A percentile compares a stretch with the other conserved stretches of the same genome.
phyloP scores from a whole-genome alignment of 2,888 invertebrate genomes.

The Acrobasis consociella region DNA sequence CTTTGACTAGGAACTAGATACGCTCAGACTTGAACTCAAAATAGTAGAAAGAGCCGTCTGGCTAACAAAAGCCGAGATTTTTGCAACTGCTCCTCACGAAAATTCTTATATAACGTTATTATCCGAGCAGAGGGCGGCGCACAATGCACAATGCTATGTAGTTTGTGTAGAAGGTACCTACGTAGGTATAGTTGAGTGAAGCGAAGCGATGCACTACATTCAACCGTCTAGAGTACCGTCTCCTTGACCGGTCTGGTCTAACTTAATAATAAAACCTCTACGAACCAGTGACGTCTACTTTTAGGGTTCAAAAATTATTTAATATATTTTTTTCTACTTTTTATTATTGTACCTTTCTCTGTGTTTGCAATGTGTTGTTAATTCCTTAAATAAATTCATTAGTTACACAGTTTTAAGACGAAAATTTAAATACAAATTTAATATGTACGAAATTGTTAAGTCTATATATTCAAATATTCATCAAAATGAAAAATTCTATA shows the following conservation, averaged over 20 bases:
- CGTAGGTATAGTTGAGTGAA: constrained; percentile 43
- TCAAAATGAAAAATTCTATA: too few relatives aligned
- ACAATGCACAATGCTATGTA: constrained; percentile 54
- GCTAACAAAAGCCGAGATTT: constrained; percentile 37
- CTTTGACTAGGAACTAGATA: background rate
- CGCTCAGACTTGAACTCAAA: constrained; percentile 3
- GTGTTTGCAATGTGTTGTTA: too few relatives aligned
- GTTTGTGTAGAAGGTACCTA: constrained; percentile 34
- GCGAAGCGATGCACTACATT: constrained; percentile 60
- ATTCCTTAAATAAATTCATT: too few relatives aligned
- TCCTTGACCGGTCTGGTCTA: constrained; percentile 59
- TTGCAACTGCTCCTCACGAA: constrained; percentile 43
- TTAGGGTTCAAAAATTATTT: constrained; percentile 48
- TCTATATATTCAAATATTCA: too few relatives aligned
- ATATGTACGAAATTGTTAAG: too few relatives aligned
- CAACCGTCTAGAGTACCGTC: constrained; percentile 54
- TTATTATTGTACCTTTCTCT: background rate
- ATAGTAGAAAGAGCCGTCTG: constrained; percentile 15
- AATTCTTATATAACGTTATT: constrained; percentile 64
- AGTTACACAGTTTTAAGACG: too few relatives aligned
- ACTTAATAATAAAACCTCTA: constrained; percentile 79
- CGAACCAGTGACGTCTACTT: constrained; percentile 61
- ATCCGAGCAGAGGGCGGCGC: constrained; percentile 53
- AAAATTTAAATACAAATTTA: too few relatives aligned
- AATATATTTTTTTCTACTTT: background rate